Percentiles rank a stretch among this genome's conserved stretches.
These are phyloP conservation scores for Phrixothrix hirtus DNA, from an alignment of 2,888 invertebrate species.

Conservation along the genomic window DNA sequence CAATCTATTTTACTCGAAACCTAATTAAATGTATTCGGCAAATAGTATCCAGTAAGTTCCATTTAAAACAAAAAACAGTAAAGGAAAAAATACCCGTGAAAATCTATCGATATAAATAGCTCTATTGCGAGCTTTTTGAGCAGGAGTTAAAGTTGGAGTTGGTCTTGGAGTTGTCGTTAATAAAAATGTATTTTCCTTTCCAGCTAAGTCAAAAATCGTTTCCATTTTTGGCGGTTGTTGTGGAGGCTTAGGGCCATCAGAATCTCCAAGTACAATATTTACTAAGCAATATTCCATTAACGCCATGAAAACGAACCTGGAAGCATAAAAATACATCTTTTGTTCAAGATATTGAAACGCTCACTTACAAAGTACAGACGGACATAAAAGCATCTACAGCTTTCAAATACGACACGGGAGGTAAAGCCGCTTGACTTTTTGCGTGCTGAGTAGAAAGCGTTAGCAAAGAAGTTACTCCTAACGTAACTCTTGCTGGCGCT, in stretches of 20 bases:
- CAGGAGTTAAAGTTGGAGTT: slow-evolving; percentile 58
- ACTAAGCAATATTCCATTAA: slow-evolving; percentile 91
- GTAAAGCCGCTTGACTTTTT: slow-evolving; percentile 89
- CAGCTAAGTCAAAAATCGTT: slow-evolving; percentile 60
- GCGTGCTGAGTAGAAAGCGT: slow-evolving; percentile 91
- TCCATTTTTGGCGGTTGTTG: slow-evolving; percentile 60
- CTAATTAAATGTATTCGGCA: slow-evolving; percentile 67
- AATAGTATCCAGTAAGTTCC: slow-evolving; percentile 74
- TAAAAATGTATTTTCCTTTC: slow-evolving; percentile 56
- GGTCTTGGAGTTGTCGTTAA: slow-evolving; percentile 47
- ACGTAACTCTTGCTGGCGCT: slow-evolving; percentile 88
- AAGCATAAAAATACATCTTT: too few relatives aligned
- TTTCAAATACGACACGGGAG: slow-evolving; percentile 91
- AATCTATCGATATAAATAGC: slow-evolving; percentile 73
- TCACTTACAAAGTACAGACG: slow-evolving; percentile 79
- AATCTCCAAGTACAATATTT: slow-evolving; percentile 80
- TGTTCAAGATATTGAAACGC: too few relatives aligned
- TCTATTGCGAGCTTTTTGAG: slow-evolving; percentile 64
- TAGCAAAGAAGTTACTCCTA: slow-evolving; percentile 87
- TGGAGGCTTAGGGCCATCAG: slow-evolving; percentile 63
- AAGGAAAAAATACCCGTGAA: slow-evolving; percentile 72
- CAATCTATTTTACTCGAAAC: background rate
- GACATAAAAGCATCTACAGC: slow-evolving; percentile 94
- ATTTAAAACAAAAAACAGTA: slow-evolving; percentile 69
- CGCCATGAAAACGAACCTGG: slow-evolving; percentile 88